Base-by-base conservation (phyloP, 2,888 invertebrate species). In the Ophioninae sp. region DNA sequence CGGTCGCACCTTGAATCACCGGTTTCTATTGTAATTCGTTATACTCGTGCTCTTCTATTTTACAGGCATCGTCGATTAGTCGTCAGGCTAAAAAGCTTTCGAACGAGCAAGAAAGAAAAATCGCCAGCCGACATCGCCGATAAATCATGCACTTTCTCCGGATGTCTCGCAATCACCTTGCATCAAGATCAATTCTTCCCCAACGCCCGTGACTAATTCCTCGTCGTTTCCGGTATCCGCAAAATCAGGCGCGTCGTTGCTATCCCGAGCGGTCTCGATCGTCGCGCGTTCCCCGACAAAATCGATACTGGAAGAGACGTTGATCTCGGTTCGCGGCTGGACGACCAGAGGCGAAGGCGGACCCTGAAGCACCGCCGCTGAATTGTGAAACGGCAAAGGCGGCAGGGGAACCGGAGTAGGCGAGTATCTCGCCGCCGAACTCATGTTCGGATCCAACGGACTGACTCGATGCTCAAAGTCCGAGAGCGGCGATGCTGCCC, bases 391-490 rank as follows among this genome's bases (percentile, higher is more conserved):
- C 20, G 92, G 91, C 51, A 92, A 89, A 5, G 92, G 88, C 3
- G 92, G 91, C 58, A 92, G 84, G 61, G 91, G 92, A 58, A 92
- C 93, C 3, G 92, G 92, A 22, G 93, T 93, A 0, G 95, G 95
- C 85, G 95, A 95, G 88, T 96, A 96, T 89, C 95, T 94, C 63
- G 94, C 94, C 23, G 94, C 94, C 51, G 94, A 94, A 90, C 94
- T 94, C 93, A 95, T 94, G 88, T 94, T 95, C 10, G 93, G 93
- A 81, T 93, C 93, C 76, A 92, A 88, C 3, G 92, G 92, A 86
- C 93, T 93, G 41, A 93, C 93, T 8, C 91, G 89, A 83, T 93
- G 91, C 79, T 93, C 92, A 76, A 92, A 93, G 56, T 93, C 93
- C 0, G 92, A 93, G 13, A 92, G 87, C 13, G 93, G 93, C 20